Conservation (phyloP, 2,113 vertebrate genomes). For the Apaloderma vittatum region DNA sequence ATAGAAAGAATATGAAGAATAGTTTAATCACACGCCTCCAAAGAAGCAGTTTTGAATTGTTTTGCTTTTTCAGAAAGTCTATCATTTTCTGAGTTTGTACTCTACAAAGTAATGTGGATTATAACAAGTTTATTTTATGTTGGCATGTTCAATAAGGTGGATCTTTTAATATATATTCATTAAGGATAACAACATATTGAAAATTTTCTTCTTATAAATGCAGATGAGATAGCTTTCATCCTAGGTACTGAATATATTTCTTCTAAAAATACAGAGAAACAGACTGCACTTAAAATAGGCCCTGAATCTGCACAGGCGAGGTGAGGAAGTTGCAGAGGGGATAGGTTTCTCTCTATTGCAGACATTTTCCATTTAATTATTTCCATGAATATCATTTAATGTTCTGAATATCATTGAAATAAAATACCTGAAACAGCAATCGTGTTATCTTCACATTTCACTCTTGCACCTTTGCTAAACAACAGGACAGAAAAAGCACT, state of each 20-base stretch:
- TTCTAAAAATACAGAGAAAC: not conserved
- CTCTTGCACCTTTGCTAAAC: not conserved
- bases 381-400: not conserved
- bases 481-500: not conserved
- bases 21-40: not conserved
- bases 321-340: not conserved
- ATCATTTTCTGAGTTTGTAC: not conserved
- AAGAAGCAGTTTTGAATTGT: not conserved
- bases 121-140: not conserved
- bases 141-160: not conserved
- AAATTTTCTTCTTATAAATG: not conserved
- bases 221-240: not conserved
- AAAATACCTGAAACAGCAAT: not conserved
- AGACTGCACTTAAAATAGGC: not conserved
- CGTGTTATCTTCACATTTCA: not conserved
- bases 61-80: not conserved
- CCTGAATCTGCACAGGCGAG: not conserved
- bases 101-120: not conserved
- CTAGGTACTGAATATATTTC: not conserved
- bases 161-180: not conserved
- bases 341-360: not conserved
- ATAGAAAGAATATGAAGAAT: not conserved
- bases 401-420: not conserved
- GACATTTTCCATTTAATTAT: not conserved
- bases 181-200: not conserved